Evolutionary conservation across 2,113 vertebrate species (phyloP).

Genomic region (human (Homo sapiens)): DNA sequence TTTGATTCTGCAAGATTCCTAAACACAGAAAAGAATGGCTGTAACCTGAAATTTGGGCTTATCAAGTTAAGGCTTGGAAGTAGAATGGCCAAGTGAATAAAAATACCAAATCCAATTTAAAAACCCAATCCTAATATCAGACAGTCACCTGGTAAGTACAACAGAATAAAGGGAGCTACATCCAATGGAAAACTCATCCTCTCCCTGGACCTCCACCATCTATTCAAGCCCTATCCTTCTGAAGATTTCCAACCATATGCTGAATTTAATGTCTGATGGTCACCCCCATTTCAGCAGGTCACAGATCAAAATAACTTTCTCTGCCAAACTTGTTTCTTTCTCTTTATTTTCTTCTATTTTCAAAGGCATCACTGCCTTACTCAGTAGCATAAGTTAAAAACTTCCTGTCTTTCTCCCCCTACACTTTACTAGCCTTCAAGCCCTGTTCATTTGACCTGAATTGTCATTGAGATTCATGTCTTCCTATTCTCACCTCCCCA

Average conservation of each 20-base stretch:
- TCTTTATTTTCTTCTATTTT: not conserved
- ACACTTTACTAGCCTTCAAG: not conserved
- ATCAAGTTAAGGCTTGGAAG: not conserved
- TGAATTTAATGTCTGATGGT: not conserved
- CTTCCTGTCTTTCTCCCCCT: not conserved
- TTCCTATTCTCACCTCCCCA: not conserved
- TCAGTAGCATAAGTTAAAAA: not conserved
- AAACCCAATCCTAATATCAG: not conserved
- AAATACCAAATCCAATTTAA: not conserved
- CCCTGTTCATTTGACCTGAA: not conserved
- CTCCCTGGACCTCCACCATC: not conserved
- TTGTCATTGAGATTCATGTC: not conserved
- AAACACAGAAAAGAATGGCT: not conserved
- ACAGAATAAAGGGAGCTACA: not conserved
- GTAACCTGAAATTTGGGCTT: not conserved
- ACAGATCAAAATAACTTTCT: not conserved
- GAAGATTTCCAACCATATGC: not conserved
- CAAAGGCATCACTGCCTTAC: not conserved
- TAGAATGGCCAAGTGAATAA: not conserved
- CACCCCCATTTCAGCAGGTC: not conserved
- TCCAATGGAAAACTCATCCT: not conserved
- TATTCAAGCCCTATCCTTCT: not conserved
- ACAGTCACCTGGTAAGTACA: not conserved
- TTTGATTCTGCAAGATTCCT: not conserved
- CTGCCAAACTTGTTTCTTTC: not conserved